Base-by-base conservation (phyloP, 2,113 vertebrate species). In the Hymenochirus boettgeri region DNA sequence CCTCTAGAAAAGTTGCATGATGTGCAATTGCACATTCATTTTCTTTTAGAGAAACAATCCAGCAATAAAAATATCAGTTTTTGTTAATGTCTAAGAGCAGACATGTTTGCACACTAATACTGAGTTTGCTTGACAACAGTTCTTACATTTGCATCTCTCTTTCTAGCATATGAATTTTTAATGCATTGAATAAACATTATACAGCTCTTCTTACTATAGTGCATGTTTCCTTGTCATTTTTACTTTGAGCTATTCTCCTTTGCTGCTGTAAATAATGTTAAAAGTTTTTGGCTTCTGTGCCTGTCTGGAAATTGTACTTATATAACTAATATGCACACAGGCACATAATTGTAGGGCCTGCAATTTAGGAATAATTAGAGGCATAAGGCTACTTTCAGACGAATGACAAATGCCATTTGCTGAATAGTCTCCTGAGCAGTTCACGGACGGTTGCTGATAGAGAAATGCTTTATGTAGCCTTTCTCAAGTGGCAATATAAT, bases 231-330 rank as follows among this genome's bases (percentile, higher is more conserved):
- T 69, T 29, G 46, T 67, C 23, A 42, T 69, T 42, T 53, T 60
- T 69, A 22, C 42, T 53, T 26, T 27, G 27, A 42, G 24, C 33
- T 22, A 53, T 60, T 53, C 59, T 24, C 25, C 33, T 7, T 51
- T 59, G 31, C 46, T 67, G 27, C 45, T 33, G 63, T n/a, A n/a
- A n/a, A n/a, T n/a, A n/a, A 60, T 69, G 59, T 69, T 48, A 59
- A 45, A 69, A 53, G 33, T 24, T 22, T 18, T 25, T 19, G 31
- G 6, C 46, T n/a, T 25, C 31, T 2, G 18, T 60, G 65, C 65
- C 56, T 52, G 23, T 59, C 47, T 60, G 48, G 25, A 51, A 31
- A 27, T 48, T 21, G 2, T 59, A 45, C 42, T 29, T 42, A 51
- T 48, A 39, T 58, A 55, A 59, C 64, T 67, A 55, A 67, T 67